Evolutionary conservation across 2,797 vertebrate genomes (phyloP).

Genomic region (Spinus pinus): DNA sequence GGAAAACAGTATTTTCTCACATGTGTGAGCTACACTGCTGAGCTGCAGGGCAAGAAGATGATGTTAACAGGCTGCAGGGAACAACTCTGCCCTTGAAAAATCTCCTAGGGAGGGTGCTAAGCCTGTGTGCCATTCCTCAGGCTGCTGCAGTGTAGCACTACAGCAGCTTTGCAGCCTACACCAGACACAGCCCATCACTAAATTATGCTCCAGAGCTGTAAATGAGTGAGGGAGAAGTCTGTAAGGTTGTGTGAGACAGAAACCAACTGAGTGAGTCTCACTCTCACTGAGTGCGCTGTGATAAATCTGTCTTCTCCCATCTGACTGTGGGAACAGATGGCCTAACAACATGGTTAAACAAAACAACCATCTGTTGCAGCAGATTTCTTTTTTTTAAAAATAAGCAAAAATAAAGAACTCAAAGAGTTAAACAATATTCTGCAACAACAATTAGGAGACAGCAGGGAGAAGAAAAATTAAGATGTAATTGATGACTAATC

Average conservation of each 20-base stretch:
- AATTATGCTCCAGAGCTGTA: neutral
- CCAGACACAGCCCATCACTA: neutral
- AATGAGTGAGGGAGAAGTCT: neutral
- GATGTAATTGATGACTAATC: neutral
- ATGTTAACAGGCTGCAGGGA: neutral
- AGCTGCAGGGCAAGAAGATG: neutral
- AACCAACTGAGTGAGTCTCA: slow-evolving; percentile 50
- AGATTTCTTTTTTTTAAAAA: neutral
- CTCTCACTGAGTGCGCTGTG: slow-evolving; percentile 32
- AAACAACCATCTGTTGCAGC: slow-evolving; percentile 54
- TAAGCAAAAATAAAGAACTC: neutral
- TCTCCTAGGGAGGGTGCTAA: neutral
- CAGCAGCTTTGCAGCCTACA: neutral
- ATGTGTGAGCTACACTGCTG: neutral
- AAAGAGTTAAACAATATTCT: slow-evolving; percentile 30
- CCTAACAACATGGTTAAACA: slow-evolving; percentile 19
- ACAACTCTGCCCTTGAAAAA: neutral
- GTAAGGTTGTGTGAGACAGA: slow-evolving; percentile 36
- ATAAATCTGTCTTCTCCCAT: slow-evolving; percentile 45
- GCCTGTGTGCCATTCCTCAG: neutral
- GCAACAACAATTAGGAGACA: neutral
- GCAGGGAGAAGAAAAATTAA: neutral
- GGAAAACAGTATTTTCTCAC: neutral
- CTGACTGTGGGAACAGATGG: slow-evolving; percentile 52
- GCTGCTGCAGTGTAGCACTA: neutral